phyloP scores from a whole-genome alignment of 2,888 invertebrate genomes.

The Belgica antarctica region DNA sequence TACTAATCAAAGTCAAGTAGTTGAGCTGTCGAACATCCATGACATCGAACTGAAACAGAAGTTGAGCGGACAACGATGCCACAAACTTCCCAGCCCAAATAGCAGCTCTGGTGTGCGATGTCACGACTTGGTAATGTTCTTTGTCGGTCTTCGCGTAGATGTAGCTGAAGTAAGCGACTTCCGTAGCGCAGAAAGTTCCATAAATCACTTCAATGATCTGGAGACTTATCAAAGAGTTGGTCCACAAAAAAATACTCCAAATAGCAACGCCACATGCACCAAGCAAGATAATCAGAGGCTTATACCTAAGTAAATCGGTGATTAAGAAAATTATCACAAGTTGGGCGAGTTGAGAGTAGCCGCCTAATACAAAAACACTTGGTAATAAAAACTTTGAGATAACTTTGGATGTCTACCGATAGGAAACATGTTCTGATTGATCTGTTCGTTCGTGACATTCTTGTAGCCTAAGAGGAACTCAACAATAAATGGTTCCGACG shows the following conservation, averaged over 20 bases:
- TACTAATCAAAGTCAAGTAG: constrained; percentile 62
- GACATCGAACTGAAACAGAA: constrained; percentile 60
- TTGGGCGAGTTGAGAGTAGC: constrained; percentile 76
- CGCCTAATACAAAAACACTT: too few relatives aligned
- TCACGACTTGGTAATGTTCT: constrained; percentile 68
- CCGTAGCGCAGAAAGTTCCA: constrained; percentile 83
- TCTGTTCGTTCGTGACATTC: constrained; percentile 57
- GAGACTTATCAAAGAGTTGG: constrained; percentile 66
- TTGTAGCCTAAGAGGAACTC: constrained; percentile 70
- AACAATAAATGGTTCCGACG: constrained; percentile 74
- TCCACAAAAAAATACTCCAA: constrained; percentile 76
- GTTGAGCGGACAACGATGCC: constrained; percentile 65
- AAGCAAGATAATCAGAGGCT: constrained; percentile 78
- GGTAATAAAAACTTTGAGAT: too few relatives aligned
- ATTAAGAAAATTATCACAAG: constrained; percentile 76
- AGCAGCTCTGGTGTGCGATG: constrained; percentile 71
- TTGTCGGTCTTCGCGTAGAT: constrained; percentile 83
- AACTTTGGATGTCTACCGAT: too few relatives aligned
- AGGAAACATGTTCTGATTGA: constrained; percentile 80
- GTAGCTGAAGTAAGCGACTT: constrained; percentile 91
- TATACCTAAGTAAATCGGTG: constrained; percentile 80
- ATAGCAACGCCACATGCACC: constrained; percentile 72
- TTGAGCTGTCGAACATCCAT: constrained; percentile 67
- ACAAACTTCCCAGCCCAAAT: constrained; percentile 68
- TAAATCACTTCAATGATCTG: constrained; percentile 71